Evolutionary conservation across 1,140 invertebrate genomes (phyloP), one percentile per base, ranked within the genome.

Genomic region (Drosophila repleta): DNA sequence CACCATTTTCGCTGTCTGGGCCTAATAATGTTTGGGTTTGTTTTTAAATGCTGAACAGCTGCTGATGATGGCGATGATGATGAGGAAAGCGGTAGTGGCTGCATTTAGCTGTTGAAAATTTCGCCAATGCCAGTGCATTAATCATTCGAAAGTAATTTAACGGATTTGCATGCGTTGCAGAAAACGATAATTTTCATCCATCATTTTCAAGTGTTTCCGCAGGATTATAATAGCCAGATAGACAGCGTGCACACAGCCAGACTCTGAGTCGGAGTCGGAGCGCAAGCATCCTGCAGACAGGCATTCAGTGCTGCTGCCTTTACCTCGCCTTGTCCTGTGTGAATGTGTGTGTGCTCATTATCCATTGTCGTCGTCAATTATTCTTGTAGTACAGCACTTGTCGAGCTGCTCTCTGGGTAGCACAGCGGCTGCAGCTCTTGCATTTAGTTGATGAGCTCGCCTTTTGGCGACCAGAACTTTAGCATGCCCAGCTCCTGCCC

Each of bases 171-270:
- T 87, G 83, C 83, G 75, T 88, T 87, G 79, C 83, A 83, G 79
- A 74, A 87, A 88, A 78, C 84, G 83, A 87, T 88, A 87, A 87
- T 87, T 88, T 87, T 79, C 83, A 87, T 87, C 76, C 83, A 87
- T 87, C 83, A 87, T 88, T 87, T 83, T 87, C 83, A 87, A 87
- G 83, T 87, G 83, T 83, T 87, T 87, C 83, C 83, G 76, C 84
- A 76, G 83, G 82, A 77, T 77, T 77, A 78, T 75, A 75, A 75
- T 71, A 70, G 61, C 39, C 58, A 63, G 51, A 63, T 29, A 74
- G 46, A 39, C 26, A 29, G 18, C 6, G 8, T 17, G 6, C 21
- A 20, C 26, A 51, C 39, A 41, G 18, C 0, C 32, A 20, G 53
- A 41, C n/a, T 4, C 13, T 1, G 37, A 39, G 37, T 6, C 37